phyloP scores from a whole-genome alignment of 2,113 vertebrate genomes.

The Thunnus maccoyii region DNA sequence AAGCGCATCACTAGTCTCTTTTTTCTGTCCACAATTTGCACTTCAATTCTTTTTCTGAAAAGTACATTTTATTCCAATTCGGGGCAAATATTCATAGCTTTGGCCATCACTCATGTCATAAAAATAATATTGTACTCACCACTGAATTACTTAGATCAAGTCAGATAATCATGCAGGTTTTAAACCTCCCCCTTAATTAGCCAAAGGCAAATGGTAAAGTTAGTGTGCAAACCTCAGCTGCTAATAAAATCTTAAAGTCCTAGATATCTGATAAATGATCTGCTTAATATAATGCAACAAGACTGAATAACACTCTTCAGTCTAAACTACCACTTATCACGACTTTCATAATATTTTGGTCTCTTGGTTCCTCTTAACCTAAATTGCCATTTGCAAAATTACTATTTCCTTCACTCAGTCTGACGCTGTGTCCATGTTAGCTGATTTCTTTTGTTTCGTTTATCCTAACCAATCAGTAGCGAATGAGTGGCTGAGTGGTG shows the following conservation, averaged over 20 bases:
- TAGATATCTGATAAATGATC: neutral
- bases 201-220: neutral
- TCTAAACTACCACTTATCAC: no score
- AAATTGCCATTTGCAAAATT: no score
- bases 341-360: no score
- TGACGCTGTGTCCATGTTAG: neutral
- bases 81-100: neutral
- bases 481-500: no score
- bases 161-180: neutral
- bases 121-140: neutral
- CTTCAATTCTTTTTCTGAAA: neutral
- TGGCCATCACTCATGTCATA: neutral
- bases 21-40: neutral
- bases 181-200: neutral
- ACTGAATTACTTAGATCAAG: neutral
- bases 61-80: neutral
- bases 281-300: neutral
- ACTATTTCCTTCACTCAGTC: neutral
- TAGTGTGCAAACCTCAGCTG: no score
- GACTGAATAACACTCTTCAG: neutral
- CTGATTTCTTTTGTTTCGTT: neutral
- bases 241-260: neutral
- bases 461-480: no score
- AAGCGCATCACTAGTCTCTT: slow-evolving; percentile 1
- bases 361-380: no score